Percentiles rank a stretch among this genome's conserved stretches.
These are phyloP conservation scores for Esox masquinongy DNA, from an alignment of 2,797 vertebrate genomes.

Conservation along the genomic window DNA sequence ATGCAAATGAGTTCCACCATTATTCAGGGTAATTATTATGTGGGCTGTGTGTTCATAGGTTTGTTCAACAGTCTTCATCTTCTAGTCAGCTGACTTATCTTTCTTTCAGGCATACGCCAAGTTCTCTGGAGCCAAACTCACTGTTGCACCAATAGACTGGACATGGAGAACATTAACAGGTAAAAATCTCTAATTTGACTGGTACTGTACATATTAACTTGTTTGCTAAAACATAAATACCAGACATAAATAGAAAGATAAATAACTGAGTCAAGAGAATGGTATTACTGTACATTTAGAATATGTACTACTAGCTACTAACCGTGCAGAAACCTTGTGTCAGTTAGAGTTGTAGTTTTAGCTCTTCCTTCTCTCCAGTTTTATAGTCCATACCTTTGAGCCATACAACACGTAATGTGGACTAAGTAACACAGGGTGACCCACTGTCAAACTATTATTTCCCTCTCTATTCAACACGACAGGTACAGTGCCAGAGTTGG, in stretches of 20 bases:
- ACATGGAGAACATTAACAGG: constrained; percentile 91
- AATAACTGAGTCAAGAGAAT: neutral
- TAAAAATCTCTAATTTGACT: constrained; percentile 43
- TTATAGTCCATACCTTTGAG: neutral
- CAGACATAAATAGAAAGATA: neutral
- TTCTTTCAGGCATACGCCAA: constrained; percentile 87
- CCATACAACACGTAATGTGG: neutral
- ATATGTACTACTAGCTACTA: neutral
- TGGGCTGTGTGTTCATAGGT: neutral
- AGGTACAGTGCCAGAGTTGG: constrained; percentile 87
- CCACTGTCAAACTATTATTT: neutral
- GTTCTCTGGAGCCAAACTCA: constrained; percentile 88
- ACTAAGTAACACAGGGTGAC: neutral
- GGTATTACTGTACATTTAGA: neutral
- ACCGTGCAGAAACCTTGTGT: neutral
- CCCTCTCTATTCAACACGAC: constrained; percentile 17
- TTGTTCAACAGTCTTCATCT: neutral
- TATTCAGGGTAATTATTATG: neutral
- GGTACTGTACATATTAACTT: neutral
- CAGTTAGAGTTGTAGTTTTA: neutral
- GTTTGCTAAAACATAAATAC: neutral
- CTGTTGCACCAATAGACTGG: constrained; percentile 82
- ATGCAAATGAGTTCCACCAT: neutral
- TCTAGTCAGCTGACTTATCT: constrained; percentile 5
- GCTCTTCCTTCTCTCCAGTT: neutral